Percentiles rank a stretch among this genome's conserved stretches.
These are phyloP conservation scores for Pseudomugil gertrudae DNA, from an alignment of 2,797 vertebrate genomes.

Conservation along the genomic window DNA sequence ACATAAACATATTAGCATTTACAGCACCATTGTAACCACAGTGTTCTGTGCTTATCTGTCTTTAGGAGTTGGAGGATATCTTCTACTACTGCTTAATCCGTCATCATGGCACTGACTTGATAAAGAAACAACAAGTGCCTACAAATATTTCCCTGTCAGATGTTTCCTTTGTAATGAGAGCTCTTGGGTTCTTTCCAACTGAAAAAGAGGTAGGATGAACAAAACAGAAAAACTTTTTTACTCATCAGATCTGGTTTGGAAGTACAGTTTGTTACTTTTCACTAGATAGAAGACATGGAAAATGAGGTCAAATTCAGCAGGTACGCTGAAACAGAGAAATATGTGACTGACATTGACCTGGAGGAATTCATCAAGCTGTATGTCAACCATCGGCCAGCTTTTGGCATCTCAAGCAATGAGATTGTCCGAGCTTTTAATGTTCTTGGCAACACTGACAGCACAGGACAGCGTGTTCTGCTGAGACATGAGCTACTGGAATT, in stretches of 20 bases:
- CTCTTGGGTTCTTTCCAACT: constrained; percentile 90
- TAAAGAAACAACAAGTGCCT: constrained; percentile 84
- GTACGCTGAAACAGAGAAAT: constrained; percentile 86
- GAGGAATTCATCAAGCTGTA: constrained; percentile 92
- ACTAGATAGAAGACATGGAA: constrained; percentile 90
- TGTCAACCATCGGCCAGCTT: constrained; percentile 90
- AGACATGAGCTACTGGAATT: constrained; percentile 84
- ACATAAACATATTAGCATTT: neutral
- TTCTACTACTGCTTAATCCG: constrained; percentile 92
- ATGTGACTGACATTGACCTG: constrained; percentile 85
- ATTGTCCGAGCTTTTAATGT: constrained; percentile 81
- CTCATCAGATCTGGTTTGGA: constrained; percentile 1
- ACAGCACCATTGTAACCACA: neutral
- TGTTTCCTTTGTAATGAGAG: constrained; percentile 90
- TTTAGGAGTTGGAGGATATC: constrained; percentile 92
- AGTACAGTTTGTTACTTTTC: constrained; percentile 4
- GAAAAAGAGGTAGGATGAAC: constrained; percentile 86
- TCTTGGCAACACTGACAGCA: constrained; percentile 77
- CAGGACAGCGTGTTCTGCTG: constrained; percentile 73
- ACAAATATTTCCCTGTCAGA: constrained; percentile 86
- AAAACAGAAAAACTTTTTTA: neutral
- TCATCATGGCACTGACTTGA: constrained; percentile 82
- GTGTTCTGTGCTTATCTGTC: constrained; percentile 32
- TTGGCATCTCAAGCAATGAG: constrained; percentile 78
- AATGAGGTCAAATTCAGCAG: constrained; percentile 92